Evolutionary conservation across 1,140 invertebrate genomes (phyloP), one percentile per base, ranked within the genome.

Genomic region (Zaprionus vittiger): DNA sequence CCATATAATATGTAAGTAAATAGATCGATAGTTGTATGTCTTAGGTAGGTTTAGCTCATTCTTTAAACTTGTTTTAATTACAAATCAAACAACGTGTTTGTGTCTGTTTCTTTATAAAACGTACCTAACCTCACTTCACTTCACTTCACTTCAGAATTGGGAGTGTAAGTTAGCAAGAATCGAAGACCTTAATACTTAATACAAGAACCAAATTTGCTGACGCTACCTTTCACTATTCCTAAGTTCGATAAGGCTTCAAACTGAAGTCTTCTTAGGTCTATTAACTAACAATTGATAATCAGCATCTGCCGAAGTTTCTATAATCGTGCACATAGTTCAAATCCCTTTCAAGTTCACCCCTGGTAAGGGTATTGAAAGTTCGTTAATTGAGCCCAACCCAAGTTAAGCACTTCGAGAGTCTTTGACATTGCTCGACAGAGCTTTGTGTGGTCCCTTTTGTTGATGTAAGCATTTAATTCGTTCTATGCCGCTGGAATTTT

Each of bases 401-500:
- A 37, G 22, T 38, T 59, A 37, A 70, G 57, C 59, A 79, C 73
- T 81, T 80, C 57, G 31, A 44, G 77, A 84, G 57, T 80, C 71
- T 84, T 83, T 84, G 73, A 84, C 77, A 84, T 77, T 77, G 63
- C 62, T n/a, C 7, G 49, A 2, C 44, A 75, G 66, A 67, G 66
- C 62, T 76, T 74, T 65, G 60, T 64, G 55, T 72, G 61, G 57
- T 73, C 81, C 69, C 62, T 79, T 77, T 65, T 77, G 66, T 65
- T 75, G 65, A 59, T 76, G 61, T 80, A 64, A 83, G 77, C 77
- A 80, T 83, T 84, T 84, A 83, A 83, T 77, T 77, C 81, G 73
- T 44, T 83, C 56, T 67, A 81, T 81, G 73, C 79, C 71, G 34
- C 61, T 85, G 75, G 80, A 81, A 78, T 81, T 74, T 64, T 56